These are phyloP conservation scores for Dicyrtomina minuta DNA, from an alignment of 2,888 invertebrate genomes.

Conservation along the genomic window DNA sequence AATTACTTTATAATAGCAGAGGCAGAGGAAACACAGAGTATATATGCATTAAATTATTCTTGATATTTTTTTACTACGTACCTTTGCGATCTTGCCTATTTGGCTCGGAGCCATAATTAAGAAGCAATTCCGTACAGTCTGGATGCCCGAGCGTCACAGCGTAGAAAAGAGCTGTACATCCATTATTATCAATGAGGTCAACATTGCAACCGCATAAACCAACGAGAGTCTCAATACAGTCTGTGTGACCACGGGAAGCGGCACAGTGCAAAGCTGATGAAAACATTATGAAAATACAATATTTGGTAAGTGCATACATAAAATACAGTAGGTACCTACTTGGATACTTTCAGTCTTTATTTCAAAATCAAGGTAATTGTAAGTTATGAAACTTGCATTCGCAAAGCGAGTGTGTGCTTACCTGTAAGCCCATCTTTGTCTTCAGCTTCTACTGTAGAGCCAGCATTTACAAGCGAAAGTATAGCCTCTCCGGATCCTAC, in stretches of 20 bases:
- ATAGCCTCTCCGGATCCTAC: constrained; percentile 85
- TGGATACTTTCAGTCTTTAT: no score
- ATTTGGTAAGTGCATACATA: no score
- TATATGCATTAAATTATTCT: no score
- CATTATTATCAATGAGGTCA: constrained; percentile 75
- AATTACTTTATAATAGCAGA: no score
- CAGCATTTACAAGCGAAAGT: constrained; percentile 81
- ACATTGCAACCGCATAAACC: constrained; percentile 85
- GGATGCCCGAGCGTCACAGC: constrained; percentile 94
- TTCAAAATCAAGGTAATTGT: no score
- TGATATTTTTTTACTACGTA: no score
- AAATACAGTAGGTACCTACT: no score
- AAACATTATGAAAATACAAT: not conserved
- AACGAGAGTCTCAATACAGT: constrained; percentile 84
- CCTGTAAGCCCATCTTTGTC: constrained; percentile 90
- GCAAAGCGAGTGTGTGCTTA: constrained; percentile 41
- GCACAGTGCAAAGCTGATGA: constrained; percentile 85
- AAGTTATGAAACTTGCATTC: not conserved
- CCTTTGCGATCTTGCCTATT: constrained; percentile 91
- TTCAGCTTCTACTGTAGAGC: constrained; percentile 75
- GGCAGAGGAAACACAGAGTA: no score
- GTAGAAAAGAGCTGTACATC: constrained; percentile 94
- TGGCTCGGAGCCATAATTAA: constrained; percentile 87
- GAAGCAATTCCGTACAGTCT: constrained; percentile 82
- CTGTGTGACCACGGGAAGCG: constrained; percentile 90